Conservation (phyloP, 2,888 invertebrate genomes). For the Shargacucullia verbasci region DNA sequence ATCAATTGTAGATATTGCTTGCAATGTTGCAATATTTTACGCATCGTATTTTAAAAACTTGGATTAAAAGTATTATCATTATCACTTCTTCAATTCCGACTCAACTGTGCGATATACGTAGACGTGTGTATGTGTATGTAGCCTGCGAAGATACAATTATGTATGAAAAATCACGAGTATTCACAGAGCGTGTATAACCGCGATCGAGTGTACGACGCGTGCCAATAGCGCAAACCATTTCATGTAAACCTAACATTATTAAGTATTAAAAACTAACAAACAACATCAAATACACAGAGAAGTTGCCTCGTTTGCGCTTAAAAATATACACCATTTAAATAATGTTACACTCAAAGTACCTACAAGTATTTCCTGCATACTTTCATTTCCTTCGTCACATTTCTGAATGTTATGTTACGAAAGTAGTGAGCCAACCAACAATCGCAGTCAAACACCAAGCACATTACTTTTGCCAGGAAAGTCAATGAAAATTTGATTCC, state of each 20-base stretch:
- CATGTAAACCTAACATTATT: constrained; percentile 34
- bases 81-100: no score
- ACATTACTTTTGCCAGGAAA: constrained; percentile 34
- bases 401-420: constrained; percentile 37
- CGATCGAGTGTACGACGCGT: constrained; percentile 15
- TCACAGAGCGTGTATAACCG: constrained; percentile 31
- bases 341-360: constrained; percentile 18
- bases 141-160: no score
- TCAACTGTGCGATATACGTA: no score
- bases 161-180: constrained; percentile 1
- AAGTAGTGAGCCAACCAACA: constrained; percentile 22
- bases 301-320: constrained; percentile 12
- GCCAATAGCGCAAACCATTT: constrained; percentile 18
- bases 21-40: no score
- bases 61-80: no score
- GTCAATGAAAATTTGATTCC: constrained; percentile 52
- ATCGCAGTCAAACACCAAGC: constrained; percentile 24
- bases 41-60: no score
- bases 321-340: constrained; percentile 41
- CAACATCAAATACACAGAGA: constrained; percentile 15
- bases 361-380: constrained; percentile 40
- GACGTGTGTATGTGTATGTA: no score
- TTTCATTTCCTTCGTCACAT: constrained; percentile 51
- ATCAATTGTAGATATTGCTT: no score
- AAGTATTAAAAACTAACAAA: constrained; percentile 35